Base-by-base conservation (phyloP, 1,140 invertebrate species). In the Neocloeon triangulifer region DNA sequence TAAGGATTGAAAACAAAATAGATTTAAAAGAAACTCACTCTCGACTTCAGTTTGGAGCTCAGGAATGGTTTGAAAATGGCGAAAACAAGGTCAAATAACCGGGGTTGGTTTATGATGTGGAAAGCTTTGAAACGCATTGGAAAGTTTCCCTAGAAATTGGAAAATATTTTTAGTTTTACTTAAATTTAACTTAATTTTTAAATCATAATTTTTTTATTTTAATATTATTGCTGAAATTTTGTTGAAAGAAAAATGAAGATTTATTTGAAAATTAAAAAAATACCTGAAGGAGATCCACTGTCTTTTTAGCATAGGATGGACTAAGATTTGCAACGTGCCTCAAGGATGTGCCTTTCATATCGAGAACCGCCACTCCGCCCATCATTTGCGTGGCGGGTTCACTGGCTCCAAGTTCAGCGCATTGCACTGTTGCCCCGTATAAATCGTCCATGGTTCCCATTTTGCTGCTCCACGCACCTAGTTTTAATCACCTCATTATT, bases 371-470 rank as follows among this genome's bases (percentile, higher is more conserved):
- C 5, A 75, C 57, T 1, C 73, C 76, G 0, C 76, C 76, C 4
- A 76, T 48, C n/a, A 80, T 68, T 47, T 82, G 77, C 0, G 66
- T 64, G 8, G 61, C 58, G 1, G 66, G 73, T 43, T 82, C 77
- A 28, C 80, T 37, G 17, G 75, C 55, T 0, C 74, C 74, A 2
- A 78, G 45, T 43, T 82, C 75, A 7, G 80, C 46, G 10, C 74
- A 53, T 17, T 72, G 52, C 17, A 79, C 58, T 0, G 72, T 70
- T 0, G 66, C 69, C 43, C 73, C 72, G 39, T 80, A 75, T 8
- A 81, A 46, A 40, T 79, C 73, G 16, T 72, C 68, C 0, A 73
- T 47, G 0, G 63, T 43, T 19, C 69, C 62, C 17, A 62, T 56
- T 33, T 62, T 66, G 1, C 74, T 64, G 40, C 75, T 61, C 76